phyloP scores from a whole-genome alignment of 2,113 vertebrate species.

The Synchiropus splendidus region DNA sequence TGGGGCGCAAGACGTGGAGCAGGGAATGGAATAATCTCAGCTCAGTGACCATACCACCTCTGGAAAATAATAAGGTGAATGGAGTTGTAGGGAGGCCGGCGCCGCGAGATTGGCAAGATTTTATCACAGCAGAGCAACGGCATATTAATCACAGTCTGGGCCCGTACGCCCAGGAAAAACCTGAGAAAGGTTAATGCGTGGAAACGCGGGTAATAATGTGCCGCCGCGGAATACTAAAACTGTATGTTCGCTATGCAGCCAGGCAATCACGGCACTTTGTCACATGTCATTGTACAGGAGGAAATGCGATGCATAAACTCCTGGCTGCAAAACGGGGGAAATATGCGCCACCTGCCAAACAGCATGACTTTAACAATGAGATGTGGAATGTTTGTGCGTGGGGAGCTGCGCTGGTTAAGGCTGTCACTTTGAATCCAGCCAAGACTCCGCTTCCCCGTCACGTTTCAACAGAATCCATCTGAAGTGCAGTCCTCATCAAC shows the following conservation, averaged over 20 bases:
- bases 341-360: conserved; percentile 31
- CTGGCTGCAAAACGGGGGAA: conserved; percentile 16
- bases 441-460: conserved; percentile 19
- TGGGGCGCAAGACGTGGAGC: conserved; percentile 23
- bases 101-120: conserved; percentile 52
- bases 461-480: conserved; percentile 22
- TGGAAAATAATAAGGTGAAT: conserved; percentile 52
- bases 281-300: conserved; percentile 31
- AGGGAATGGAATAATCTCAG: conserved; percentile 52
- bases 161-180: conserved; percentile 29
- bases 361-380: conserved; percentile 39
- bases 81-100: conserved; percentile 31
- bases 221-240: conserved; percentile 38
- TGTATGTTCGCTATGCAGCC: conserved; percentile 31
- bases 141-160: conserved; percentile 50
- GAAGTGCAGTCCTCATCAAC: conserved; percentile 15
- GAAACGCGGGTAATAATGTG: conserved; percentile 42
- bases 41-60: conserved; percentile 50
- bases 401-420: conserved; percentile 37
- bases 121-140: conserved; percentile 47
- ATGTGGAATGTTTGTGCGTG: conserved; percentile 35
- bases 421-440: conserved; percentile 44
- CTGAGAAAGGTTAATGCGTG: conserved; percentile 52
- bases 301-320: conserved; percentile 5
- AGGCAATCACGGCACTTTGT: conserved; percentile 38